A percentile compares a stretch with the other conserved stretches of the same genome.
Evolutionary conservation across 2,888 invertebrate species (phyloP).

Genomic region (Strigamia crassipes): DNA sequence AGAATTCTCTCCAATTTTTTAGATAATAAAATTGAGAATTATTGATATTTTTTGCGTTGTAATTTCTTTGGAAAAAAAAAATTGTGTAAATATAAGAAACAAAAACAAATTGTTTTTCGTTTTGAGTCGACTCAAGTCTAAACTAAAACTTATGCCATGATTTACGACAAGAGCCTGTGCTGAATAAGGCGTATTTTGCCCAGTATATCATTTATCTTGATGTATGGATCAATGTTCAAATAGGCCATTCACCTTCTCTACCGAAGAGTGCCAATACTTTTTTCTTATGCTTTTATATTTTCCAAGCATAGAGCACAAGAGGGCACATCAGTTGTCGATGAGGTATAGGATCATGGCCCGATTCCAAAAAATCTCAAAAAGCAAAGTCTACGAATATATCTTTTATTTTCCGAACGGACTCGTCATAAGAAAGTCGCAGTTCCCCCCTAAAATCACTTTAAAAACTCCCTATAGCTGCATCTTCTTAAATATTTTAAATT

Average conservation of each 20-base stretch:
- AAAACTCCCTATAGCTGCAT: neutral
- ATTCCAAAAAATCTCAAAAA: slow-evolving; percentile 19
- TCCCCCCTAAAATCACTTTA: neutral
- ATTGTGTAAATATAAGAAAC: neutral
- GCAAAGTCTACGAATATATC: slow-evolving; percentile 35
- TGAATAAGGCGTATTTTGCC: slow-evolving; percentile 42
- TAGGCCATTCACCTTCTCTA: slow-evolving; percentile 37
- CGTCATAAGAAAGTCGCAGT: neutral
- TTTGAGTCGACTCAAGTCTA: neutral
- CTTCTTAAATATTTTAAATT: slow-evolving; percentile 4
- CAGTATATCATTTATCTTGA: slow-evolving; percentile 38
- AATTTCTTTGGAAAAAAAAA: neutral
- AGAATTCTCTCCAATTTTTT: no score
- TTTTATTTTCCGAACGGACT: neutral
- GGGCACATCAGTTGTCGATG: slow-evolving; percentile 42
- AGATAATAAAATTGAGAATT: no score
- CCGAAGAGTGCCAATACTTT: slow-evolving; percentile 40
- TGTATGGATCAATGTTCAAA: slow-evolving; percentile 37
- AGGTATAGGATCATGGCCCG: slow-evolving; percentile 42
- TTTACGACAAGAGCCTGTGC: slow-evolving; percentile 31
- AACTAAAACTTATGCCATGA: slow-evolving; percentile 36
- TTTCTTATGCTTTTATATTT: slow-evolving; percentile 37
- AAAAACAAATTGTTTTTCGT: slow-evolving; percentile 12
- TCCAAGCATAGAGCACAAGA: slow-evolving; percentile 42
- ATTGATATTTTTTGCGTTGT: no score